Conservation (phyloP, 2,888 invertebrate species). For the Neoaliturus tenellus region DNA sequence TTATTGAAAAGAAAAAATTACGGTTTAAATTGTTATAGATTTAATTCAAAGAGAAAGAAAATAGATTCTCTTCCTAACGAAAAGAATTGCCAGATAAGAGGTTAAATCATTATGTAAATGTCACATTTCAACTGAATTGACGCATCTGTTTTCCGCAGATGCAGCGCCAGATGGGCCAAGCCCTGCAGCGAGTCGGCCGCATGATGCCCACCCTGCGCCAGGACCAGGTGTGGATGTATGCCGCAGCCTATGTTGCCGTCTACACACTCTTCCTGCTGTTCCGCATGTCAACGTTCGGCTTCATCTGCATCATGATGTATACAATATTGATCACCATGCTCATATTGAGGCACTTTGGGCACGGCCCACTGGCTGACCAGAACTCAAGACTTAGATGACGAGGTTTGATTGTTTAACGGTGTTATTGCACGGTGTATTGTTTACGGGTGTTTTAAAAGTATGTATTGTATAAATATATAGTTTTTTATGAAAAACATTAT, state of each 20-base stretch:
- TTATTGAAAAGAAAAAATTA: too few relatives aligned
- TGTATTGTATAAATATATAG: too few relatives aligned
- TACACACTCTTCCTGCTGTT: slow-evolving; percentile 27
- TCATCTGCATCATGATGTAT: slow-evolving; percentile 30
- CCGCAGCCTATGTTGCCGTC: background rate
- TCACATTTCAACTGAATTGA: background rate
- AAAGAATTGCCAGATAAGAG: too few relatives aligned
- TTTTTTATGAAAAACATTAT: too few relatives aligned
- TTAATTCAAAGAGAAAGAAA: too few relatives aligned
- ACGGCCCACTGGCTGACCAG: background rate
- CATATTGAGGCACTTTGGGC: background rate
- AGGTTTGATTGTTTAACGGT: too few relatives aligned
- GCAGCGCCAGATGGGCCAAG: background rate
- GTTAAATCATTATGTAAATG: too few relatives aligned
- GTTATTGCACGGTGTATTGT: too few relatives aligned
- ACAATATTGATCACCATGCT: background rate
- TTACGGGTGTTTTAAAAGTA: too few relatives aligned
- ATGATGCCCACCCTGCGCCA: background rate
- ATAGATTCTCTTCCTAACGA: too few relatives aligned
- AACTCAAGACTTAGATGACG: too few relatives aligned
- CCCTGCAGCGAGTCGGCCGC: background rate
- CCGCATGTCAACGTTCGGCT: slow-evolving; percentile 31
- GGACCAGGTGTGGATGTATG: slow-evolving; percentile 1
- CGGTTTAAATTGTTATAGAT: too few relatives aligned
- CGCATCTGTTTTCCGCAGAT: background rate